phyloP scores from a whole-genome alignment of 1,140 invertebrate genomes.

The Eriocheir sinensis region DNA sequence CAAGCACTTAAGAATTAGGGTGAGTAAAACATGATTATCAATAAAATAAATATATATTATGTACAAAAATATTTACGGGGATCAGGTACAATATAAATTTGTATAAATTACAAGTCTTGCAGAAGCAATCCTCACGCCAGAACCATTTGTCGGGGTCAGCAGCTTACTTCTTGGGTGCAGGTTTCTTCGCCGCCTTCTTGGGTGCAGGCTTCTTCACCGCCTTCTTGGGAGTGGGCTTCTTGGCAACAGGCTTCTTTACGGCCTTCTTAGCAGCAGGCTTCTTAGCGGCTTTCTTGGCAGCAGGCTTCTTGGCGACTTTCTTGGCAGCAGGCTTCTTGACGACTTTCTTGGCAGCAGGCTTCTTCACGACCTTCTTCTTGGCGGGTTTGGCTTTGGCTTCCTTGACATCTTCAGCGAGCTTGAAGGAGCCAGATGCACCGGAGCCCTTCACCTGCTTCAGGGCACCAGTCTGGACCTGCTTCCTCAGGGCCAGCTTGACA shows the following conservation, averaged over 20 bases:
- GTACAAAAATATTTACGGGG: no score
- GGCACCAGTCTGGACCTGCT: constrained; percentile 50
- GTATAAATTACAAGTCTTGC: no score
- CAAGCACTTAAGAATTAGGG: no score
- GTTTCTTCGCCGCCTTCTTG: constrained; percentile 66
- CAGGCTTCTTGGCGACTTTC: constrained; percentile 60
- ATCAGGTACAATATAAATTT: no score
- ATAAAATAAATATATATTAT: no score
- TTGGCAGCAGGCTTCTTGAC: no score
- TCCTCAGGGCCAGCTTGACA: constrained; percentile 67
- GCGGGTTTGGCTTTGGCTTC: constrained; percentile 47
- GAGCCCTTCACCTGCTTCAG: constrained; percentile 70
- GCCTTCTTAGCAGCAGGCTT: constrained; percentile 68
- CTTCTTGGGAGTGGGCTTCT: constrained; percentile 42
- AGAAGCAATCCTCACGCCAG: no score
- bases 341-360: constrained; percentile 72
- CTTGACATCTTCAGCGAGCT: constrained; percentile 65
- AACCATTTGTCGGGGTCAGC: no score
- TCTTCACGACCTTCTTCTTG: constrained; percentile 80
- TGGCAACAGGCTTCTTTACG: constrained; percentile 49
- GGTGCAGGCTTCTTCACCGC: constrained; percentile 66
- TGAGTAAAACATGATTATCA: no score
- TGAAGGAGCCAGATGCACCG: constrained; percentile 69
- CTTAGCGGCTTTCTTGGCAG: constrained; percentile 64
- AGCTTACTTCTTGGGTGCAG: constrained; percentile 57